phyloP scores from a whole-genome alignment of 2,888 invertebrate species.

The Plutella xylostella region DNA sequence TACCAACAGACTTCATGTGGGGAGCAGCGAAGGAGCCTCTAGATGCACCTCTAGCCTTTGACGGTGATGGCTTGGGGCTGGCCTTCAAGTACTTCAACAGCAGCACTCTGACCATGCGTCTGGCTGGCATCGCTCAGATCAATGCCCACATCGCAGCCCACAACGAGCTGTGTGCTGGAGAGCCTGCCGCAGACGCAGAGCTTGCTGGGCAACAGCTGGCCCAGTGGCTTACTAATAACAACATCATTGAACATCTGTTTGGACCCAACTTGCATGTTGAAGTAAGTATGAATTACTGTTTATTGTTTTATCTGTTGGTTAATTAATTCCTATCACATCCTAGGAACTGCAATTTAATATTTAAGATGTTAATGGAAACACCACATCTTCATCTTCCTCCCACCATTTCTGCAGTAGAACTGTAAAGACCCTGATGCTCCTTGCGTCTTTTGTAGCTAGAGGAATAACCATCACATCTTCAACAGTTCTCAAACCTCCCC shows the following conservation, averaged over 20 bases:
- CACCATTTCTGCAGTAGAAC: too few relatives aligned
- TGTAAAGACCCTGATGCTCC: too few relatives aligned
- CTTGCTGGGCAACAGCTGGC: conserved; percentile 86
- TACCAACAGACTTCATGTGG: conserved; percentile 89
- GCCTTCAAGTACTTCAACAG: conserved; percentile 98
- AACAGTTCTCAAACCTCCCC: not conserved
- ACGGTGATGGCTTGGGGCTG: conserved; percentile 87
- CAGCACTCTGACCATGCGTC: conserved; percentile 91
- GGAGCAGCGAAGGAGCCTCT: conserved; percentile 93
- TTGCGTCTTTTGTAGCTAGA: too few relatives aligned
- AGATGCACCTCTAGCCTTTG: conserved; percentile 87
- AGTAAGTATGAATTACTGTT: conserved; percentile 57
- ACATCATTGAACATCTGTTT: conserved; percentile 93
- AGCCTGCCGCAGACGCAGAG: conserved; percentile 87
- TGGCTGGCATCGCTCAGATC: conserved; percentile 94
- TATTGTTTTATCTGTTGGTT: too few relatives aligned
- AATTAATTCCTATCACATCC: too few relatives aligned
- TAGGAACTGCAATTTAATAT: too few relatives aligned
- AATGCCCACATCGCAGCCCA: conserved; percentile 93
- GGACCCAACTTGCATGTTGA: conserved; percentile 98
- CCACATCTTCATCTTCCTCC: too few relatives aligned
- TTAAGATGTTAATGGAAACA: too few relatives aligned
- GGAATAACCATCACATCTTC: not conserved
- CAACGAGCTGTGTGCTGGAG: conserved; percentile 91
- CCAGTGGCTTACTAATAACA: conserved; percentile 89